Conservation (phyloP, 2,113 vertebrate genomes). For the Sialia sialis region DNA sequence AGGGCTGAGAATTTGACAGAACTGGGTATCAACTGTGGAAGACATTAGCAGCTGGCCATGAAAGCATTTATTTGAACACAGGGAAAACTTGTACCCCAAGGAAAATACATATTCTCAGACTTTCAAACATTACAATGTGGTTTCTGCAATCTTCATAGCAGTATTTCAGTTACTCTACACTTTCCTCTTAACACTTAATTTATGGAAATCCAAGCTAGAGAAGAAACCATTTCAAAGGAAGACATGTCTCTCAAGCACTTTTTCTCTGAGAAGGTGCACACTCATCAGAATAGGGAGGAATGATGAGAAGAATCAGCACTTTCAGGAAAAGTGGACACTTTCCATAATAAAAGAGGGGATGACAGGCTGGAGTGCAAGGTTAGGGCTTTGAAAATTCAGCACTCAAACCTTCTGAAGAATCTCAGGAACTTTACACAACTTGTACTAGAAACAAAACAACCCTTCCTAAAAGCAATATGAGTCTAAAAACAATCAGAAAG, state of each 20-base stretch:
- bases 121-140: not conserved
- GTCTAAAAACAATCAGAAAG: not conserved
- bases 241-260: not conserved
- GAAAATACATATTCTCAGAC: not conserved
- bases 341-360: not conserved
- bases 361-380: not conserved
- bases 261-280: not conserved
- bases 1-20: not conserved
- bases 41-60: not conserved
- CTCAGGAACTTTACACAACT: not conserved
- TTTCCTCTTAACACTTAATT: not conserved
- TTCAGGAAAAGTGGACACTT: slow-evolving; percentile 2
- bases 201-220: not conserved
- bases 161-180: not conserved
- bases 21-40: not conserved
- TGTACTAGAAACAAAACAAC: not conserved
- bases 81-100: not conserved
- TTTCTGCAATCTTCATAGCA: not conserved
- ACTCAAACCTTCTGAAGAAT: not conserved
- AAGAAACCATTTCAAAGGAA: not conserved
- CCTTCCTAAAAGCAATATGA: not conserved
- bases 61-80: not conserved
- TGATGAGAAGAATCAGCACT: not conserved
- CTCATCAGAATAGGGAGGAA: not conserved
- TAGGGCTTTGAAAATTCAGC: not conserved